These are phyloP conservation scores for Drusus annulatus DNA, from an alignment of 1,140 invertebrate genomes.

Conservation along the genomic window DNA sequence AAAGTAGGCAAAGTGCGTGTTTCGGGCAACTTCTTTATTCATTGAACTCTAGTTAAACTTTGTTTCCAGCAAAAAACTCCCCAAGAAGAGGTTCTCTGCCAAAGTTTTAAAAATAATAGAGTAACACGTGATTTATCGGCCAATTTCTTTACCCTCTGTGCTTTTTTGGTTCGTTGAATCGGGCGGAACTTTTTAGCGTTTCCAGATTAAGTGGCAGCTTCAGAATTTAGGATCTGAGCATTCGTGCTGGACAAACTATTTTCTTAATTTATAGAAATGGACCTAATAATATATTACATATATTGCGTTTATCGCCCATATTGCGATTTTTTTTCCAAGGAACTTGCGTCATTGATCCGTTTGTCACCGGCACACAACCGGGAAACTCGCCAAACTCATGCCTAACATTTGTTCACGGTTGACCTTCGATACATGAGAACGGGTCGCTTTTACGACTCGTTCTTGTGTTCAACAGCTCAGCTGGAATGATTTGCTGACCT, in stretches of 20 bases:
- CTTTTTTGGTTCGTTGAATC: not conserved
- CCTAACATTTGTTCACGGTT: no score
- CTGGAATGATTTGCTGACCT: no score
- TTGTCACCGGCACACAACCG: no score
- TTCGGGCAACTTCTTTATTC: not conserved
- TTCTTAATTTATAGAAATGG: no score
- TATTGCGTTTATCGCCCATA: no score
- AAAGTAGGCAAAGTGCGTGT: not conserved
- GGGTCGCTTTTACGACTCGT: no score
- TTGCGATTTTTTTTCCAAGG: no score
- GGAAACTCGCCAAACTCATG: no score
- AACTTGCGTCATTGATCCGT: no score
- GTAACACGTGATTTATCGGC: constrained; percentile 7
- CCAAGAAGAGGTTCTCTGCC: not conserved
- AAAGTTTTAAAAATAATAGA: constrained; percentile 6
- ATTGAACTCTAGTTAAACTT: not conserved
- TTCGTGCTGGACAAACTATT: not conserved
- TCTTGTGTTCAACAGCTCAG: no score
- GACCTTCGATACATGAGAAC: no score
- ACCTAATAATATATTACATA: no score
- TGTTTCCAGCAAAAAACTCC: not conserved
- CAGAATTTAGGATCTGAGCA: not conserved
- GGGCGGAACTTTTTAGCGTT: not conserved
- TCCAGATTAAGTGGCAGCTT: not conserved
- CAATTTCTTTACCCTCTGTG: not conserved